Percentiles rank a stretch among this genome's conserved stretches.
Evolutionary conservation across 2,113 vertebrate genomes (phyloP).

Genomic region (Atractosteus spatula): DNA sequence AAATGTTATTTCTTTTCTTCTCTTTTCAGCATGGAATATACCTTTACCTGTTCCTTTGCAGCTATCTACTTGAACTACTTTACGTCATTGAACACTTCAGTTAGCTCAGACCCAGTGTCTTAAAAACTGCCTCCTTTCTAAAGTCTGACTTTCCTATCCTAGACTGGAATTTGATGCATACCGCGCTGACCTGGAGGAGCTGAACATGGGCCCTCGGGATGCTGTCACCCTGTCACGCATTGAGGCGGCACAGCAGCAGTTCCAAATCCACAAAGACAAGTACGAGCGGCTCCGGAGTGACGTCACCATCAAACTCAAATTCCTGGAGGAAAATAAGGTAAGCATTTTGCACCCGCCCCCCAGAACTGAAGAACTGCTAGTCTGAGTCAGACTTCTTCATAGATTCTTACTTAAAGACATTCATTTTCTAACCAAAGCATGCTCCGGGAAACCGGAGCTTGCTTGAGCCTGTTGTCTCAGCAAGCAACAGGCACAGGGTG

Average conservation of each 20-base stretch:
- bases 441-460: no score
- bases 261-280: slow-evolving; percentile 88
- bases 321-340: slow-evolving; percentile 97
- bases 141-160: not conserved
- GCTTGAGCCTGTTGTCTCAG: no score
- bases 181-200: slow-evolving; percentile 91
- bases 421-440: no score
- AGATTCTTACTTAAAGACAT: not conserved
- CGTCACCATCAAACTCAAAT: slow-evolving; percentile 92
- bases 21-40: not conserved
- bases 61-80: no score
- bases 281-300: slow-evolving; percentile 90
- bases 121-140: not conserved
- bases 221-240: slow-evolving; percentile 79
- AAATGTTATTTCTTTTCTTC: not conserved
- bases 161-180: slow-evolving; percentile 95
- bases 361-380: no score
- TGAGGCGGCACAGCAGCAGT: slow-evolving; percentile 82
- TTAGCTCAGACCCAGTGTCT: no score
- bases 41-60: no score
- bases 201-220: slow-evolving; percentile 85
- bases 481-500: no score
- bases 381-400: not conserved
- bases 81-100: not conserved
- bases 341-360: not conserved